Base-by-base conservation (phyloP, 2,113 vertebrate genomes). In the Phycodurus eques region DNA sequence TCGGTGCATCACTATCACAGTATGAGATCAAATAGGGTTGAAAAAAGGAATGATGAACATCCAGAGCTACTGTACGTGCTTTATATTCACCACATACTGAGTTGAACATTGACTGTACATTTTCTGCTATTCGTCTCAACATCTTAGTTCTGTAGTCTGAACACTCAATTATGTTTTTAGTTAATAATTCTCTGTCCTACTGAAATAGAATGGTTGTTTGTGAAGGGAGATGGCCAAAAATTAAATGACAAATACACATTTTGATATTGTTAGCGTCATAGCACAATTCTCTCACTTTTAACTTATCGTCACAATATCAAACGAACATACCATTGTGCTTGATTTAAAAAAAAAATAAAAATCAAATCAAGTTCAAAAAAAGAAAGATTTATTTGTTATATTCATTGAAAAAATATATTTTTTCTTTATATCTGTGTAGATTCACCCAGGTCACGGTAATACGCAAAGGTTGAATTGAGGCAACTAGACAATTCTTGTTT, bases 61-160 rank as follows among this genome's bases (percentile, higher is more conserved):
- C n/a, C 54, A 56, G 19, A 57, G n/a, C 20, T n/a, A 22, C n/a
- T 10, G 3, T 54, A 54, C 20, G 9, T n/a, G 20, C 20, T n/a
- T 54, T 54, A 54, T 15, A 54, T 54, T 8, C 19, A 10, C 53
- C 57, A n/a, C n/a, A 22, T 57, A 10, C n/a, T n/a, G 54, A 22
- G 22, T 27, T 22, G 2, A 59, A 27, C 4, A 59, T 12, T 27
- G 9, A 59, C 56, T 59, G 22, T 59, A 59, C 20, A 27, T 75
- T 71, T 49, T 80, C 33, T 42, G 68, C 53, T 75, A 69, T 74
- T 72, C 19, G 12, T 76, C 70, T 4, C 4, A 53, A 53, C 17
- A 20, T 53, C 6, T 6, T 53, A 19, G 4, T 20, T 19, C 19
- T 53, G 5, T 19, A 53, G 12, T 14, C 12, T 17, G 49, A 15